phyloP scores from a whole-genome alignment of 2,113 vertebrate genomes.

The Isurus oxyrinchus region DNA sequence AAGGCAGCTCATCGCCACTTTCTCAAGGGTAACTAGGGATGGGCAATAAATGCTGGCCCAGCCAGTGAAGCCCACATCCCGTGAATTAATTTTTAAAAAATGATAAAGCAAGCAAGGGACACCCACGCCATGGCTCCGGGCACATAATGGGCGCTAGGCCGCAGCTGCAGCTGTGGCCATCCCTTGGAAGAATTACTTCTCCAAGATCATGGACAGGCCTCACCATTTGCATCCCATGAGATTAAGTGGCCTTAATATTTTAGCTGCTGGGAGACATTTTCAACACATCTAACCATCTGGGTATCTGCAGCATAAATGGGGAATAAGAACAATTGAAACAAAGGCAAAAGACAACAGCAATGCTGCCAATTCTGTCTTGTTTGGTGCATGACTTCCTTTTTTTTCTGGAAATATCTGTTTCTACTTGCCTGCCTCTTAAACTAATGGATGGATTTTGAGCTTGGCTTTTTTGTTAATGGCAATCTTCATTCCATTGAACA shows the following conservation, averaged over 20 bases:
- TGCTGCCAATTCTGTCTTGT: not conserved
- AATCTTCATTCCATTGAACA: conserved; percentile 17
- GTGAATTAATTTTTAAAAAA: no score
- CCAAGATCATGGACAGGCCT: no score
- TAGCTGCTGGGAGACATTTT: not conserved
- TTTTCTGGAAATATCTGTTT: conserved; percentile 23
- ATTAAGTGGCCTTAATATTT: not conserved
- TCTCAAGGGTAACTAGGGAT: no score
- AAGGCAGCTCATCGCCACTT: no score
- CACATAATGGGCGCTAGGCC: no score
- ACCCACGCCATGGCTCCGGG: no score
- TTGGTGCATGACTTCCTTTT: not conserved
- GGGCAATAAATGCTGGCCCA: no score
- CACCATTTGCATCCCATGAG: not conserved
- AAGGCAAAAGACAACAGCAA: not conserved
- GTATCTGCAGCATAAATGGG: not conserved
- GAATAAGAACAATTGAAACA: not conserved
- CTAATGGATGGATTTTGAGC: not conserved
- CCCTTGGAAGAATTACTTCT: no score
- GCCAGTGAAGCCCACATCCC: no score
- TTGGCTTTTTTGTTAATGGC: not conserved
- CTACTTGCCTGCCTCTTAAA: conserved; percentile 25
- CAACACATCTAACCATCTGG: not conserved
- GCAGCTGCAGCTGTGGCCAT: no score
- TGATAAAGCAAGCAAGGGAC: no score